Conservation (phyloP, 2,113 vertebrate genomes). For the Oryzias melastigma region DNA sequence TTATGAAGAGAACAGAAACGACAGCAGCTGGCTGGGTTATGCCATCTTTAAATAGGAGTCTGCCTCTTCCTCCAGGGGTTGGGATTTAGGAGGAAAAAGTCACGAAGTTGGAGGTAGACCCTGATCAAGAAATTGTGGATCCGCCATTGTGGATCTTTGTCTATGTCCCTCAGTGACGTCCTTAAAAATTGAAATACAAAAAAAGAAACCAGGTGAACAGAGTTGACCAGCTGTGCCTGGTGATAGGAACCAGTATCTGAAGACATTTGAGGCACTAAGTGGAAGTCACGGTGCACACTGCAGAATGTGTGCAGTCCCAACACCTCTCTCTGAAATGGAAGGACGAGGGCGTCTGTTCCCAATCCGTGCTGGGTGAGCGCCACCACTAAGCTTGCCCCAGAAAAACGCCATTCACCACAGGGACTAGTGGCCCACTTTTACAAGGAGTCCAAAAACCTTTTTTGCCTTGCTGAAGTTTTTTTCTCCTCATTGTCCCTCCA, state of each 20-base stretch:
- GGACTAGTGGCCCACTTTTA: slow-evolving; percentile 78
- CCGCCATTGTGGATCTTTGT: slow-evolving; percentile 4
- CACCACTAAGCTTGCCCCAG: slow-evolving; percentile 74
- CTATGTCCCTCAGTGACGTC: neutral
- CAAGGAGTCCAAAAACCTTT: slow-evolving; percentile 67
- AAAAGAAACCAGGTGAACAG: slow-evolving; percentile 4
- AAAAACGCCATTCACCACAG: slow-evolving; percentile 73
- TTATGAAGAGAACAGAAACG: slow-evolving; percentile 61
- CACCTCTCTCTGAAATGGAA: slow-evolving; percentile 51
- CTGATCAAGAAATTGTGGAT: slow-evolving; percentile 18
- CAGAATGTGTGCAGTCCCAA: slow-evolving; percentile 29
- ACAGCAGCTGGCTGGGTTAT: slow-evolving; percentile 65
- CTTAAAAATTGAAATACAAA: neutral
- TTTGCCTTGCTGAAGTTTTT: slow-evolving; percentile 66
- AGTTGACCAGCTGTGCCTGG: slow-evolving; percentile 23
- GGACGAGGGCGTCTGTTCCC: slow-evolving; percentile 61
- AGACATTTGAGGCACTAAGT: slow-evolving; percentile 1
- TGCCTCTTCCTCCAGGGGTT: slow-evolving; percentile 37
- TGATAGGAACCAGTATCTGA: slow-evolving; percentile 9
- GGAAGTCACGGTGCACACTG: slow-evolving; percentile 25
- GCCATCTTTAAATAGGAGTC: slow-evolving; percentile 71
- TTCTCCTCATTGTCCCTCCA: slow-evolving; percentile 37
- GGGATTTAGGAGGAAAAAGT: slow-evolving; percentile 43
- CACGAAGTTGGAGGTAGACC: slow-evolving; percentile 25
- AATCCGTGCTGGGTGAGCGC: slow-evolving; percentile 70